Percentiles rank a stretch among this genome's conserved stretches.
These are phyloP conservation scores for Channa argus DNA, from an alignment of 2,113 vertebrate species.

Conservation along the genomic window DNA sequence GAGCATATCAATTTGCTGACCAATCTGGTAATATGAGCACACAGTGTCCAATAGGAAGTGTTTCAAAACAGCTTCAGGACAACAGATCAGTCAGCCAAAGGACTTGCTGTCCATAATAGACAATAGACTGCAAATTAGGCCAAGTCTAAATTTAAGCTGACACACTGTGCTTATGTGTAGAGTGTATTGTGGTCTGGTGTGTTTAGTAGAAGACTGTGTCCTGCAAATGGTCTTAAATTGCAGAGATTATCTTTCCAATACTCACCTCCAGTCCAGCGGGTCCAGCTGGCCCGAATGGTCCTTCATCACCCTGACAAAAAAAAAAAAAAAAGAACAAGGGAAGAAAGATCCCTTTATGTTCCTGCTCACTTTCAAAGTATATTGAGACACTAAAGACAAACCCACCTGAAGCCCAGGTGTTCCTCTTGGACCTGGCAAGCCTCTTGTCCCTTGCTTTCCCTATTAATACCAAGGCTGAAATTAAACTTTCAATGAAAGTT, in stretches of 20 bases:
- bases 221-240: constrained; percentile 14
- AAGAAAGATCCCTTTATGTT: constrained; percentile 1
- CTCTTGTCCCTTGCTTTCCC: constrained; percentile 92
- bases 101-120: constrained; percentile 1
- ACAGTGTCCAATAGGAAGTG: constrained; percentile 24
- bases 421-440: constrained; percentile 91
- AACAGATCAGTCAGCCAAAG: constrained; percentile 56
- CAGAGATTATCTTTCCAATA: constrained; percentile 48
- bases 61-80: constrained; percentile 55
- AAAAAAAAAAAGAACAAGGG: constrained; percentile 11
- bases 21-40: constrained; percentile 40
- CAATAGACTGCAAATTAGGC: constrained; percentile 1
- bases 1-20: constrained; percentile 59
- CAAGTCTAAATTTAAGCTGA: constrained; percentile 32
- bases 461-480: constrained; percentile 62
- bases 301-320: constrained; percentile 90
- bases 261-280: constrained; percentile 91
- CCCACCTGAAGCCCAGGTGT: constrained; percentile 90
- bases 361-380: constrained; percentile 4
- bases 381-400: neutral
- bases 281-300: constrained; percentile 89
- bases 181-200: constrained; percentile 15
- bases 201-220: constrained; percentile 10
- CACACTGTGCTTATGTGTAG: neutral
- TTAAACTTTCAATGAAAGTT: constrained; percentile 5